Percentiles rank a stretch among this genome's conserved stretches.
phyloP scores from a whole-genome alignment of 2,888 invertebrate genomes.

The Caenorhabditis panamensis region DNA sequence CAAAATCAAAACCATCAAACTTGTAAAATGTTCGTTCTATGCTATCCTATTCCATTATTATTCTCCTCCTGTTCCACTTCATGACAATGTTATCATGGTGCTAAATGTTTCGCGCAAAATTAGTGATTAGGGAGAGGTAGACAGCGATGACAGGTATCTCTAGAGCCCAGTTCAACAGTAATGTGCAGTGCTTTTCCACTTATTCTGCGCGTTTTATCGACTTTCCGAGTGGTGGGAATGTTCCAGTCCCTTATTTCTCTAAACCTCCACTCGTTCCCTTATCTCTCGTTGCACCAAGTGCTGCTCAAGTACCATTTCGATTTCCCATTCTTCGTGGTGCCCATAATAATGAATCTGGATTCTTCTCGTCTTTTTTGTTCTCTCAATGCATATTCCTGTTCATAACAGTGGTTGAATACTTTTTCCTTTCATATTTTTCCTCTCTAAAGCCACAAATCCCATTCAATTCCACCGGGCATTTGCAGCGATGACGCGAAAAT shows the following conservation, averaged over 20 bases:
- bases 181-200: neutral
- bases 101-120: slow-evolving; percentile 12
- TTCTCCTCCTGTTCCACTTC: slow-evolving; percentile 18
- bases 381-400: slow-evolving; percentile 20
- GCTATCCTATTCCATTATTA: neutral
- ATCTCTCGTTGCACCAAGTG: slow-evolving; percentile 35
- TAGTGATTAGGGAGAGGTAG: slow-evolving; percentile 18
- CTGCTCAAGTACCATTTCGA: slow-evolving; percentile 43
- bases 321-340: slow-evolving; percentile 20
- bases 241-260: slow-evolving; percentile 13
- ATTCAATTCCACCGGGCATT: neutral
- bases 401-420: slow-evolving; percentile 6
- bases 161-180: slow-evolving; percentile 22
- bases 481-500: slow-evolving; percentile 32
- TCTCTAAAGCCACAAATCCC: neutral
- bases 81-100: slow-evolving; percentile 41
- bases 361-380: slow-evolving; percentile 13
- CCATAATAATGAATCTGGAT: slow-evolving; percentile 39
- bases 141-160: slow-evolving; percentile 14
- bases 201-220: slow-evolving; percentile 6
- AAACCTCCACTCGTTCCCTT: slow-evolving; percentile 28
- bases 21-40: slow-evolving; percentile 14
- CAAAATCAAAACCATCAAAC: slow-evolving; percentile 5
- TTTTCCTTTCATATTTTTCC: neutral
- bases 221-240: slow-evolving; percentile 27